phyloP scores from a whole-genome alignment of 2,113 vertebrate genomes.

The Istiophorus platypterus region DNA sequence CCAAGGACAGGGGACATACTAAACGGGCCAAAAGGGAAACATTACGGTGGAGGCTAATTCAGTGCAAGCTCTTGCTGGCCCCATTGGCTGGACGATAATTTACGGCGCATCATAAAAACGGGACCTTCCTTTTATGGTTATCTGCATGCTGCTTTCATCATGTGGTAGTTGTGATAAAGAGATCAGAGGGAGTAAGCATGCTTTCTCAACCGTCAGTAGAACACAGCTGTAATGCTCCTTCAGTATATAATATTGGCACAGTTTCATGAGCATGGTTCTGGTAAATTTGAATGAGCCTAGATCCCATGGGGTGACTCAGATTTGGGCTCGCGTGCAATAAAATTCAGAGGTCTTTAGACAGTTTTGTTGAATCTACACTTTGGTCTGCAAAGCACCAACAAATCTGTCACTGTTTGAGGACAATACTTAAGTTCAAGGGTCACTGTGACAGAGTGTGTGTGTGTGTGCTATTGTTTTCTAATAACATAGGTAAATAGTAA shows the following conservation, averaged over 20 bases:
- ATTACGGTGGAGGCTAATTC: neutral
- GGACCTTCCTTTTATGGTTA: constrained; percentile 3
- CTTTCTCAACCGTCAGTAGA: neutral
- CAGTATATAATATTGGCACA: neutral
- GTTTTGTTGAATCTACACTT: neutral
- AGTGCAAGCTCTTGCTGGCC: neutral
- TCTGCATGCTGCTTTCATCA: constrained; percentile 21
- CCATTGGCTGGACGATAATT: neutral
- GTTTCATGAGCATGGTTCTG: neutral
- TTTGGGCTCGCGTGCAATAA: neutral
- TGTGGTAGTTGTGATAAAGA: neutral
- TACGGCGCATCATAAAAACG: constrained; percentile 44
- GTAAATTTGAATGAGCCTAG: neutral
- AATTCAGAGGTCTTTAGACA: neutral
- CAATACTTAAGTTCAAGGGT: neutral
- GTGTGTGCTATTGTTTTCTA: no score
- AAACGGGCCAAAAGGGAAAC: neutral
- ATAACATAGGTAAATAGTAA: neutral
- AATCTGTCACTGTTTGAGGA: neutral
- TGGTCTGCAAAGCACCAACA: neutral
- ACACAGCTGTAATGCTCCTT: neutral
- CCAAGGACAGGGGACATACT: neutral
- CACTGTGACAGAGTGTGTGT: no score
- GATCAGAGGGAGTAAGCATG: constrained; percentile 1
- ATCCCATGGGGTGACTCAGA: neutral